phyloP scores from a whole-genome alignment of 2,113 vertebrate genomes.

The Thymallus thymallus region DNA sequence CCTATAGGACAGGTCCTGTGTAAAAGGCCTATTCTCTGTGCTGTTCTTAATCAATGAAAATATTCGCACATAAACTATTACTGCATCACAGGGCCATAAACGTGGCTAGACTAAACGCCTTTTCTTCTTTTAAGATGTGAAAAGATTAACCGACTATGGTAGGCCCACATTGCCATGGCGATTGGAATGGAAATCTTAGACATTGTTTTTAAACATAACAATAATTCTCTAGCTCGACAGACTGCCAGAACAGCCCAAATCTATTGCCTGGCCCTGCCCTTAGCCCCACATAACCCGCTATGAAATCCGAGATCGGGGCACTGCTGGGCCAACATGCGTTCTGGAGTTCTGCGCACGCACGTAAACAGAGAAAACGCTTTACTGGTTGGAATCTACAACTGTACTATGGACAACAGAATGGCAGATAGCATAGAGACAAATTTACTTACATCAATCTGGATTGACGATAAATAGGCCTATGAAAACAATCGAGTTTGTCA shows the following conservation, averaged over 20 bases:
- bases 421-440: too few species aligned
- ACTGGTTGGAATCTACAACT: background rate
- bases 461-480: background rate
- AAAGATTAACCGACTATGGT: background rate
- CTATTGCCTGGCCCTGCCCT: too few species aligned
- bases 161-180: too few species aligned
- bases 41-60: background rate
- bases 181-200: too few species aligned
- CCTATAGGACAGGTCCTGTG: background rate
- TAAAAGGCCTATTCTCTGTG: background rate
- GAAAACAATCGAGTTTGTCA: conserved; percentile 14
- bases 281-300: background rate
- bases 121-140: background rate
- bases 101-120: background rate
- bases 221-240: background rate
- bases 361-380: background rate
- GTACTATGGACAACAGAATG: too few species aligned
- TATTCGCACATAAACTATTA: background rate
- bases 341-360: background rate
- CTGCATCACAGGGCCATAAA: background rate
- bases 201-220: background rate
- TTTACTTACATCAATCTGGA: too few species aligned
- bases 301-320: background rate
- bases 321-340: background rate
- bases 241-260: background rate